Evolutionary conservation across 2,113 vertebrate genomes (phyloP), one percentile per base, ranked within the genome.

Genomic region (Microcebus murinus): DNA sequence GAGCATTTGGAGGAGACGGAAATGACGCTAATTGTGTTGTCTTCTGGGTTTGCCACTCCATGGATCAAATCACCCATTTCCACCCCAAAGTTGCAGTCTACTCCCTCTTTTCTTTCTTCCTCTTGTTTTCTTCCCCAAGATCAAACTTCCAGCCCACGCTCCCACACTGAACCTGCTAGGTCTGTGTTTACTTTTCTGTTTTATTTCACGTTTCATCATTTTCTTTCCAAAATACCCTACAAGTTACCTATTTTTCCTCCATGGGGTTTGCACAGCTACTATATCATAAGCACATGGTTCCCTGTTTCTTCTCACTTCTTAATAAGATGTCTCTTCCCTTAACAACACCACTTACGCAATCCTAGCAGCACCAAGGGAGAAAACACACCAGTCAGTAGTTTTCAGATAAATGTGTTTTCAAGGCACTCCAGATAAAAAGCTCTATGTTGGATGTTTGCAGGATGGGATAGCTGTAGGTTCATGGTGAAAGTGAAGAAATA

Each of bases 231-330:
- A 93, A 50, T 31, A 20, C 23, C 12, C 39, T 29, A 17, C 8
- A 0, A 29, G 34, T 29, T 63, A 63, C 36, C 42, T 70, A 1
- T 8, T 59, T 83, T 67, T 27, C 31, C 18, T 65, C 15, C 10
- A 0, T 70, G 13, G 36, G 23, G n/a, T 31, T 83, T 8, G 36
- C 27, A 67, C 48, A 39, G 14, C 20, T 36, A 13, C 70, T 36
- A 0, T 77, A n/a, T 48, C 11, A 0, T 6, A 81, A 57, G 34
- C 4, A 59, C 2, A 0, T 3, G 21, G 11, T 17, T 12, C 23
- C n/a, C 76, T 7, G 6, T 18, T 77, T 65, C 59, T 59, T 74
- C 70, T 84, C 50, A n/a, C n/a, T 55, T 42, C 23, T 7, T 61
- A 63, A 77, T 76, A 39, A 59, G 31, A 6, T 0, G 4, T 21